Conservation (phyloP, 2,113 vertebrate genomes). For the Ovis aries region ARS-UI_Ramb_v3.0 NC_056058.1:19751001-19751500, state of each 20-base stretch:
- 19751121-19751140: not conserved
- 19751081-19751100: not conserved
- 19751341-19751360: not conserved
- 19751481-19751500: accelerated
- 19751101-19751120: not conserved
- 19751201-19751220: not conserved
- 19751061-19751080: not conserved
- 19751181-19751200: constrained; percentile 14
- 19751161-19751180: not conserved
- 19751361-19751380: not conserved
- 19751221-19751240: not conserved
- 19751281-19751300: not conserved
- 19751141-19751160: not conserved
- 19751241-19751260: not conserved
- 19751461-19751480: not conserved
- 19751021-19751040: not conserved
- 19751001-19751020: not conserved
- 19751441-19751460: accelerated
- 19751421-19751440: not conserved
- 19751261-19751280: not conserved
- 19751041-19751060: not conserved
- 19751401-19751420: not conserved
- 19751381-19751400: not conserved
- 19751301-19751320: not conserved
- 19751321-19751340: not conserved